Conservation (phyloP, 1,140 invertebrate genomes). For the Arion vulgaris region DNA sequence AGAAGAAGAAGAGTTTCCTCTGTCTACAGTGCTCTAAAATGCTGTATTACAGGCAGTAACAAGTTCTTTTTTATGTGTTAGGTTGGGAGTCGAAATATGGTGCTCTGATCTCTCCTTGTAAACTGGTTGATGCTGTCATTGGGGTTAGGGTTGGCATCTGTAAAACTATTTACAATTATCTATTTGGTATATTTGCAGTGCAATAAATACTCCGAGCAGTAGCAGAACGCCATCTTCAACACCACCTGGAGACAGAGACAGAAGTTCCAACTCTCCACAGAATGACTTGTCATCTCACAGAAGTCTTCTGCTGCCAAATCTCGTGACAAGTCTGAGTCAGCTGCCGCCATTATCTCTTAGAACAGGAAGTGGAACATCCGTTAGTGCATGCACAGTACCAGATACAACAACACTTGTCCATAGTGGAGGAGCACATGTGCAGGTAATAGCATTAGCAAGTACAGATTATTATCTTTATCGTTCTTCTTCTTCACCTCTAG, state of each 20-base stretch:
- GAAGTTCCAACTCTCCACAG: neutral
- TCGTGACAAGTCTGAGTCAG: neutral
- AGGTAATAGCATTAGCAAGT: neutral
- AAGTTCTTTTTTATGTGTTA: no score
- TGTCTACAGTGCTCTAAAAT: no score
- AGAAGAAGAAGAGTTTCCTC: no score
- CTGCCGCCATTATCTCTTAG: constrained; percentile 4
- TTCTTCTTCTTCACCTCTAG: no score
- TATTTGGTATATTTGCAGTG: neutral
- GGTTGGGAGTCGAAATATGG: no score
- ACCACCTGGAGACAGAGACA: constrained; percentile 21
- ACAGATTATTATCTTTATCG: neutral
- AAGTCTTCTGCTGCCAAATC: constrained; percentile 32
- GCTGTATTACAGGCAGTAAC: no score
- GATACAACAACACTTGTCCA: no score
- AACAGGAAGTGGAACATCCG: neutral
- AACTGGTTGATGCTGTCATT: no score
- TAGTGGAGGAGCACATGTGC: neutral
- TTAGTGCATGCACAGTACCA: neutral
- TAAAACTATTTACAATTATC: no score
- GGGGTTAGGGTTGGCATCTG: no score
- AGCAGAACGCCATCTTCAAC: constrained; percentile 19
- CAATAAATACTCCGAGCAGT: constrained; percentile 1
- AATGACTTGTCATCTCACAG: neutral
- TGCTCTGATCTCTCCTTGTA: no score